These are phyloP conservation scores for Entelurus aequoreus DNA, from an alignment of 2,113 vertebrate species.

Conservation along the genomic window DNA sequence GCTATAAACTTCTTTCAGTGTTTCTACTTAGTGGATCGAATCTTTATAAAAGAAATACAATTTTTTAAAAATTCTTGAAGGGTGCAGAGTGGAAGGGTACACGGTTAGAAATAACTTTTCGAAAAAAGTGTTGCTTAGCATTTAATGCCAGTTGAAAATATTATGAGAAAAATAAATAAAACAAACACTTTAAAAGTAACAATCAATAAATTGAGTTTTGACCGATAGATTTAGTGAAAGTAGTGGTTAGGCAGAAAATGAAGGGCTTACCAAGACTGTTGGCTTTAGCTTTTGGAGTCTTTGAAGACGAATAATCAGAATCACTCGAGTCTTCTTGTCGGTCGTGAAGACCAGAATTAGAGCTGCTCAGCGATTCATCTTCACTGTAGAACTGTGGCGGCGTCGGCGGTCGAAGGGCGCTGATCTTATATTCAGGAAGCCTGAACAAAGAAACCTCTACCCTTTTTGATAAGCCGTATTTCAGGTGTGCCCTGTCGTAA, in stretches of 20 bases:
- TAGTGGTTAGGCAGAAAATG: neutral
- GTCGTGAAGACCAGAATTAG: conserved; percentile 36
- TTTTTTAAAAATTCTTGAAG: too few relatives aligned
- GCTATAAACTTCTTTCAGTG: too few relatives aligned
- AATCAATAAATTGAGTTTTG: too few relatives aligned
- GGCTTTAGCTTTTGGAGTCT: conserved; percentile 8
- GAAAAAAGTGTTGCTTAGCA: too few relatives aligned
- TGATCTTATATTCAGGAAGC: conserved; percentile 46
- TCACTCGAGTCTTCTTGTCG: conserved; percentile 36
- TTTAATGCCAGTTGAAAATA: too few relatives aligned
- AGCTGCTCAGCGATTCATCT: conserved; percentile 40
- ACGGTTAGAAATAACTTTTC: too few relatives aligned
- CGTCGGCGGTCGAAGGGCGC: conserved; percentile 32
- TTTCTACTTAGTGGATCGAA: too few relatives aligned
- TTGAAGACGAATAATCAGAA: conserved; percentile 18
- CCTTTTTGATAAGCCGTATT: conserved; percentile 25
- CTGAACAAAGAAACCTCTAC: conserved; percentile 50
- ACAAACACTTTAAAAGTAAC: too few relatives aligned
- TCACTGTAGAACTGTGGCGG: conserved; percentile 50
- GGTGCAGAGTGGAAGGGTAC: too few relatives aligned
- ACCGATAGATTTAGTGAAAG: too few relatives aligned
- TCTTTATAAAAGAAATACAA: too few relatives aligned
- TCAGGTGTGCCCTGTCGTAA: conserved; percentile 1
- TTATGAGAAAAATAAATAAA: too few relatives aligned
- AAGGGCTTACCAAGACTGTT: conserved; percentile 1